A percentile compares a stretch with the other conserved stretches of the same genome.
Conservation (phyloP, 1,140 invertebrate genomes). For the Manduca sexta region DNA sequence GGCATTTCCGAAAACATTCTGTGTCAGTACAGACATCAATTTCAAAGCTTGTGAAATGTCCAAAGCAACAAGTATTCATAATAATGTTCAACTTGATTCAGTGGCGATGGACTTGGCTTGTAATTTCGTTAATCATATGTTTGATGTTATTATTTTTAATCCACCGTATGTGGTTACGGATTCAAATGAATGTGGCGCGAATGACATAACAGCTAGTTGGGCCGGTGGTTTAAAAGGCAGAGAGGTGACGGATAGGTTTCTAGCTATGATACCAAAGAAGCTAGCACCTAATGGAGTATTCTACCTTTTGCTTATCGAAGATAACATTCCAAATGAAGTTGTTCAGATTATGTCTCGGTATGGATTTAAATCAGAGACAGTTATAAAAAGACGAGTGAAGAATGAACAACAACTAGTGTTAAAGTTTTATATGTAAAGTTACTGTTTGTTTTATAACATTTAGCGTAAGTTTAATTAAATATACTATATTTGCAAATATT, state of each 20-base stretch:
- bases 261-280: slow-evolving; percentile 79
- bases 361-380: slow-evolving; percentile 75
- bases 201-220: slow-evolving; percentile 82
- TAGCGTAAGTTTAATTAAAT: slow-evolving; percentile 23
- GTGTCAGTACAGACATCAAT: slow-evolving; percentile 90
- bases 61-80: slow-evolving; percentile 77
- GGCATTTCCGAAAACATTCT: slow-evolving; percentile 75
- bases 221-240: slow-evolving; percentile 88
- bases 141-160: slow-evolving; percentile 96
- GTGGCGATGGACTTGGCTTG: slow-evolving; percentile 80
- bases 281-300: slow-evolving; percentile 82
- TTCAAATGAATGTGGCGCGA: slow-evolving; percentile 77
- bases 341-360: slow-evolving; percentile 74
- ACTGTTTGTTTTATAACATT: neutral
- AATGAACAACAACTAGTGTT: slow-evolving; percentile 82
- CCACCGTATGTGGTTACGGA: slow-evolving; percentile 97
- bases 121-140: slow-evolving; percentile 64
- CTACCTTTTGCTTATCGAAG: slow-evolving; percentile 89
- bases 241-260: slow-evolving; percentile 85
- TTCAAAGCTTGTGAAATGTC: slow-evolving; percentile 82
- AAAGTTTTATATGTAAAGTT: slow-evolving; percentile 66
- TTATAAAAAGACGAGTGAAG: slow-evolving; percentile 80
- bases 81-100: slow-evolving; percentile 78
- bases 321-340: slow-evolving; percentile 89
- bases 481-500: slow-evolving; percentile 25